phyloP scores from a whole-genome alignment of 2,113 vertebrate genomes.

The Redunca redunca region DNA sequence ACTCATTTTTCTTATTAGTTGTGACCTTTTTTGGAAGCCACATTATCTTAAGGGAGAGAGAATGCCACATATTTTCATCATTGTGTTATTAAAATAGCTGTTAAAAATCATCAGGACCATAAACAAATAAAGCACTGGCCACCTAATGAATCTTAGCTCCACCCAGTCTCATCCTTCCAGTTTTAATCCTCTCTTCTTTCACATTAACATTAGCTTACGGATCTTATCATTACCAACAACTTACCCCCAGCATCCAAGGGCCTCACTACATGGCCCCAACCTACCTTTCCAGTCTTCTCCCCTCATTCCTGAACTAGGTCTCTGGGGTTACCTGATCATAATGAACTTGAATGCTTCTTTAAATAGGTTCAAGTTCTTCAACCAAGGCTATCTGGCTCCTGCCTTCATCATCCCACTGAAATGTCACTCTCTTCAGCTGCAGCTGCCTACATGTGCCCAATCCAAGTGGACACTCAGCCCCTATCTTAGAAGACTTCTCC shows the following conservation, averaged over 20 bases:
- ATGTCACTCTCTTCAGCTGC: background rate
- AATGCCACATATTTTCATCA: constrained; percentile 31
- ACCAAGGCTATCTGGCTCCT: background rate
- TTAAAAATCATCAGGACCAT: constrained; percentile 39
- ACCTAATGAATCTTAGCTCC: background rate
- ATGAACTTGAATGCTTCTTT: background rate
- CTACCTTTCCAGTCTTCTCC: background rate
- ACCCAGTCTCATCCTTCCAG: background rate
- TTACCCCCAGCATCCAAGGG: background rate
- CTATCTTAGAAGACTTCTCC: background rate
- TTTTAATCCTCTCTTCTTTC: background rate
- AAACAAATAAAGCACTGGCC: background rate
- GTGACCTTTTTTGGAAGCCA: constrained; percentile 30
- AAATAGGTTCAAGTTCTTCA: background rate
- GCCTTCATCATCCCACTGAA: background rate
- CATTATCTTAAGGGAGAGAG: constrained; percentile 22
- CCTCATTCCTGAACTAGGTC: background rate
- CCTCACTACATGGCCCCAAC: background rate
- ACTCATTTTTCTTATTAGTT: constrained; percentile 52
- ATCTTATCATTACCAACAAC: background rate
- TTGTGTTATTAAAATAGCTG: constrained; percentile 45
- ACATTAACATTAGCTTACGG: background rate
- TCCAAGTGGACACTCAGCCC: background rate
- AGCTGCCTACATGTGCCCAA: background rate
- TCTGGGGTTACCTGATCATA: background rate